These are phyloP conservation scores for Ichneumoninae sp. DNA, from an alignment of 2,888 invertebrate species.

Conservation along the genomic window DNA sequence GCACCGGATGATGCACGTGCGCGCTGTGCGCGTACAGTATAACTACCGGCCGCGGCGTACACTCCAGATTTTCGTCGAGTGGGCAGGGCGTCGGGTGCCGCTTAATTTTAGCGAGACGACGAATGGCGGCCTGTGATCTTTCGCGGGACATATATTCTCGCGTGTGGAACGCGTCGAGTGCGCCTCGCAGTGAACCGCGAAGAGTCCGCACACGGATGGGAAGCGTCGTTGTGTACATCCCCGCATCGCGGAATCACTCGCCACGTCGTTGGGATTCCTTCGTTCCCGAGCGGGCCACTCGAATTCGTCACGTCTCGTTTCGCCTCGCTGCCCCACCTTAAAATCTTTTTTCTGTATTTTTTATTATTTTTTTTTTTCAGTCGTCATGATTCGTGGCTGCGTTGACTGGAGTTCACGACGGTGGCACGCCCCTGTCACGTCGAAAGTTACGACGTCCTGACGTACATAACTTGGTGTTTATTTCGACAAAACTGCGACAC, in stretches of 20 bases:
- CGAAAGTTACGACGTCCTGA: constrained; percentile 51
- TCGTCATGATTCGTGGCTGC: constrained; percentile 43
- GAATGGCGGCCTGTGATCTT: constrained; percentile 80
- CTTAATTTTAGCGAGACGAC: constrained; percentile 81
- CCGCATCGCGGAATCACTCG: constrained; percentile 68
- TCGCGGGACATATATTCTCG: constrained; percentile 77
- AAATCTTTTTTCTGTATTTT: constrained; percentile 28
- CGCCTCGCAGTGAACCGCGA: constrained; percentile 71
- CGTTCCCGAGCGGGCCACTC: constrained; percentile 55
- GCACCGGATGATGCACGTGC: constrained; percentile 20
- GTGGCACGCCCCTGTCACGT: constrained; percentile 45
- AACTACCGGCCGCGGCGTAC: not conserved
- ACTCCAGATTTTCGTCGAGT: constrained; percentile 50
- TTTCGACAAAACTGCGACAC: constrained; percentile 39
- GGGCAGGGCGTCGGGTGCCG: constrained; percentile 69
- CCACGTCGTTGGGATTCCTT: constrained; percentile 70
- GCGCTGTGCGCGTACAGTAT: not conserved
- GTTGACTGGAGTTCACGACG: constrained; percentile 57
- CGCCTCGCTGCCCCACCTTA: constrained; percentile 55
- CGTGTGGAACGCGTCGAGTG: constrained; percentile 76
- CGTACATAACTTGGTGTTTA: constrained; percentile 39
- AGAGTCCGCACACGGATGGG: constrained; percentile 59
- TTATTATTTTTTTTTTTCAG: not conserved
- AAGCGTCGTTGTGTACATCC: constrained; percentile 66
- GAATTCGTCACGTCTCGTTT: constrained; percentile 69